These are phyloP conservation scores for Hyperoplus lanceolatus DNA, from an alignment of 2,797 vertebrate genomes.

Conservation along the genomic window DNA sequence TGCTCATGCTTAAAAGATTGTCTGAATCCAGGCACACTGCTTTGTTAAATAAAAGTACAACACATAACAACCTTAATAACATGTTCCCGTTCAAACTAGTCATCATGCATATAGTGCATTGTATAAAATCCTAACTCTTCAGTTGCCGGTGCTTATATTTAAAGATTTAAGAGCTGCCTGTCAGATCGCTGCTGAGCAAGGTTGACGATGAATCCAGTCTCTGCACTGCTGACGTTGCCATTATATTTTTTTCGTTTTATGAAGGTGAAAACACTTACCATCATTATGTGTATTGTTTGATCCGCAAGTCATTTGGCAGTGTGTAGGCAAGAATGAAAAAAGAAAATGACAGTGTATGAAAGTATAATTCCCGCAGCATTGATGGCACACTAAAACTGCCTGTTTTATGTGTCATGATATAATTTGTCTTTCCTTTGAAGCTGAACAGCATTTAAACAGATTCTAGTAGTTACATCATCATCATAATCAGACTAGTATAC, in stretches of 20 bases:
- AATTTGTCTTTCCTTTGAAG: conserved; percentile 22
- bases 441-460: not conserved
- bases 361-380: conserved; percentile 34
- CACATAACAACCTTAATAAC: conserved; percentile 8
- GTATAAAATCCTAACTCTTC: conserved; percentile 29
- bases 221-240: conserved; percentile 49
- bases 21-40: not conserved
- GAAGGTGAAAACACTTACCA: conserved; percentile 59
- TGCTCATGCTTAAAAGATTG: no score
- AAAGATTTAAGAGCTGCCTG: conserved; percentile 51
- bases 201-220: conserved; percentile 64
- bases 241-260: conserved; percentile 52
- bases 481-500: not conserved
- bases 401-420: conserved; percentile 4
- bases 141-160: conserved; percentile 37
- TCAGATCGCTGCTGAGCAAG: conserved; percentile 53
- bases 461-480: not conserved
- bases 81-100: conserved; percentile 7
- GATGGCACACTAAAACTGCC: conserved; percentile 18
- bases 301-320: conserved; percentile 58
- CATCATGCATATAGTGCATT: conserved; percentile 8
- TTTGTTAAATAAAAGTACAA: not conserved
- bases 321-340: conserved; percentile 58
- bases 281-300: conserved; percentile 67
- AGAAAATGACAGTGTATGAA: conserved; percentile 50